Evolutionary conservation across 1,140 invertebrate species (phyloP).

Genomic region (Chelonus insularis): DNA sequence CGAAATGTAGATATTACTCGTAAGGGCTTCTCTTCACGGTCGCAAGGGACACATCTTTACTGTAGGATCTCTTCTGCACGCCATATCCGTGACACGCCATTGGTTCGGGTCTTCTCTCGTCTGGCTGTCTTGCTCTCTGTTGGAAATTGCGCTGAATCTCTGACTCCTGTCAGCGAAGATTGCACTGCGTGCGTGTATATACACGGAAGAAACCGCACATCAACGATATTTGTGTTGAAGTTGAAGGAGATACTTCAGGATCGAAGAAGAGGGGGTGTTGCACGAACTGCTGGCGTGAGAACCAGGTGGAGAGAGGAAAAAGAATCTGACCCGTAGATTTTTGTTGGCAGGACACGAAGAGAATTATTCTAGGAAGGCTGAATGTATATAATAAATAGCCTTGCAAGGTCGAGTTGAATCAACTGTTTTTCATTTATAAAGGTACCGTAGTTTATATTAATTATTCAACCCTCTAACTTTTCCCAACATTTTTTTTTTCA

Average conservation of each 20-base stretch:
- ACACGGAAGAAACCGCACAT: background rate
- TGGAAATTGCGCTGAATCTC: slow-evolving; percentile 14
- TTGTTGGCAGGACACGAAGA: slow-evolving; percentile 6
- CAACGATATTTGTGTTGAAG: background rate
- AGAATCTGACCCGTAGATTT: background rate
- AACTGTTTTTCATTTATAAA: too few relatives aligned
- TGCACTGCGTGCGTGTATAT: slow-evolving; percentile 8
- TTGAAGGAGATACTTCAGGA: background rate
- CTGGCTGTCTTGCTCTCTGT: background rate
- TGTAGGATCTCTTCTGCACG: slow-evolving; percentile 1
- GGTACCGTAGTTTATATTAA: too few relatives aligned
- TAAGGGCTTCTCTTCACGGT: background rate
- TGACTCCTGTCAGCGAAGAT: slow-evolving; percentile 22
- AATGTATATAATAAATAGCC: slow-evolving; percentile 9
- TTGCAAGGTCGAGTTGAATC: slow-evolving; percentile 9
- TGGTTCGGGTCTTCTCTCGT: slow-evolving; percentile 11
- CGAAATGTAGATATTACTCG: slow-evolving; percentile 21
- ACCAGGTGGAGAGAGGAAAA: slow-evolving; percentile 10
- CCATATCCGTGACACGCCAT: slow-evolving; percentile 20
- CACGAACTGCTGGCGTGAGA: slow-evolving; percentile 20
- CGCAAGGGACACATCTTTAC: slow-evolving; percentile 10
- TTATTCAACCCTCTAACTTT: too few relatives aligned
- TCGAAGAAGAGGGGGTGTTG: background rate
- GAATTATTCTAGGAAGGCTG: slow-evolving; percentile 2
- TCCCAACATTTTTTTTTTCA: too few relatives aligned